Conservation (phyloP, 2,888 invertebrate genomes). For the Trimorus sp. region DNA sequence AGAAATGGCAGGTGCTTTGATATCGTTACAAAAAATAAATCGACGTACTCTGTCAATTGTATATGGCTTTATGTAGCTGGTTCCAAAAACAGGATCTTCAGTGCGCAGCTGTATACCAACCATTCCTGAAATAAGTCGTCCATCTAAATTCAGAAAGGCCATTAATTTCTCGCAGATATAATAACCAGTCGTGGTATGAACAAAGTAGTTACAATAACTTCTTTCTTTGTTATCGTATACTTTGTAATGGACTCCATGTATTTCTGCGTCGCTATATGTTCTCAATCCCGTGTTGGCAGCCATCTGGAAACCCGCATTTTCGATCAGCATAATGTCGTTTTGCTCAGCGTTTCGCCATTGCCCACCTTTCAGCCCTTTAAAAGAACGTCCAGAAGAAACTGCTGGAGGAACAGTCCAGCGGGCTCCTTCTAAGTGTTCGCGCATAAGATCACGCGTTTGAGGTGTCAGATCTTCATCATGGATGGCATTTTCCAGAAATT, state of each 20-base stretch:
- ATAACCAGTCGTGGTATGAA: constrained; percentile 16
- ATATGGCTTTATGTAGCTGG: not conserved
- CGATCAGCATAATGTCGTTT: not conserved
- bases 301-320: constrained; percentile 11
- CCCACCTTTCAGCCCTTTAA: not conserved
- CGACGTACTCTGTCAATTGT: not conserved
- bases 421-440: constrained; percentile 10
- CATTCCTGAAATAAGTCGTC: not conserved
- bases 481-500: constrained; percentile 17
- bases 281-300: not conserved
- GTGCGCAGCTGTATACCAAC: not conserved
- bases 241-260: constrained; percentile 2
- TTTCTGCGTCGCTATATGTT: not conserved
- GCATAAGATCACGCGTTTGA: constrained; percentile 1
- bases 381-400: constrained; percentile 14
- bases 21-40: constrained; percentile 1
- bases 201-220: constrained; percentile 12
- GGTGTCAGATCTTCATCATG: constrained; percentile 4
- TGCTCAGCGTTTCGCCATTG: not conserved
- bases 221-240: not conserved
- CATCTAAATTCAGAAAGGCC: not conserved
- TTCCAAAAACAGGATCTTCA: not conserved
- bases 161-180: constrained; percentile 8
- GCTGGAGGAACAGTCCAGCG: constrained; percentile 9
- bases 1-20: constrained; percentile 18